A percentile compares a stretch with the other conserved stretches of the same genome.
Conservation (phyloP, 64 coral and sea anemone genomes). For the Acropora yongei region DNA sequence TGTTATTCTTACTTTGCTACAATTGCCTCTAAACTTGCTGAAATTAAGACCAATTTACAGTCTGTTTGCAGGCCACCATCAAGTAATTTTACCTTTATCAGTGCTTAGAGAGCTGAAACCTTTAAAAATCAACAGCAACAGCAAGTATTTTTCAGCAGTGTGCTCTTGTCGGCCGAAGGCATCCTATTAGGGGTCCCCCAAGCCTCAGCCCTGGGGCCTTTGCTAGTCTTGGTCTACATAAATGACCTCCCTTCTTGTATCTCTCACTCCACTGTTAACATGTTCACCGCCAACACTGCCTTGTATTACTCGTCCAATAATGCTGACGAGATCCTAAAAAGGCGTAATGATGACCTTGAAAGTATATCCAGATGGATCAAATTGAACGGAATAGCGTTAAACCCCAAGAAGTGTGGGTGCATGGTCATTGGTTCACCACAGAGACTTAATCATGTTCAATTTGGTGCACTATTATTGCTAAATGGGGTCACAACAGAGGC, state of each 20-base stretch:
- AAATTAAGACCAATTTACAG: not conserved
- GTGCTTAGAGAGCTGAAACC: conserved; percentile 28
- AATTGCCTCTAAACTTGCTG: conserved; percentile 15
- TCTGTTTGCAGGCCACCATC: not conserved
- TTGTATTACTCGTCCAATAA: conserved; percentile 2
- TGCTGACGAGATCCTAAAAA: conserved; percentile 23
- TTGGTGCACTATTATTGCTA: not conserved
- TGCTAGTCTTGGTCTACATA: conserved; percentile 43
- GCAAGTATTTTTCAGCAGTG: conserved; percentile 34
- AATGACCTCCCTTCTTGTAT: conserved; percentile 35
- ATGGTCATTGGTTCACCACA: conserved; percentile 49
- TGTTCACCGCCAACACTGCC: conserved; percentile 41
- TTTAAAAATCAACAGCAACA: conserved; percentile 22
- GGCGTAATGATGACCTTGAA: not conserved
- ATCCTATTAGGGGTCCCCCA: conserved; percentile 8
- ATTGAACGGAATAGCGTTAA: no score
- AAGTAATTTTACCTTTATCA: conserved; percentile 4
- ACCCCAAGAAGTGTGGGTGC: not conserved
- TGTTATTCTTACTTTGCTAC: conserved; percentile 42
- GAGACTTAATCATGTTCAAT: conserved; percentile 17
- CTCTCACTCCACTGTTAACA: conserved; percentile 21
- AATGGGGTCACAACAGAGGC: conserved; percentile 10
- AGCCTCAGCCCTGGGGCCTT: not conserved
- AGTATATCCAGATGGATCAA: no score
- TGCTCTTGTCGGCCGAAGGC: not conserved